Percentiles rank a stretch among this genome's conserved stretches.
phyloP scores from a whole-genome alignment of 2,888 invertebrate species.

The Acrobasis repandana region DNA sequence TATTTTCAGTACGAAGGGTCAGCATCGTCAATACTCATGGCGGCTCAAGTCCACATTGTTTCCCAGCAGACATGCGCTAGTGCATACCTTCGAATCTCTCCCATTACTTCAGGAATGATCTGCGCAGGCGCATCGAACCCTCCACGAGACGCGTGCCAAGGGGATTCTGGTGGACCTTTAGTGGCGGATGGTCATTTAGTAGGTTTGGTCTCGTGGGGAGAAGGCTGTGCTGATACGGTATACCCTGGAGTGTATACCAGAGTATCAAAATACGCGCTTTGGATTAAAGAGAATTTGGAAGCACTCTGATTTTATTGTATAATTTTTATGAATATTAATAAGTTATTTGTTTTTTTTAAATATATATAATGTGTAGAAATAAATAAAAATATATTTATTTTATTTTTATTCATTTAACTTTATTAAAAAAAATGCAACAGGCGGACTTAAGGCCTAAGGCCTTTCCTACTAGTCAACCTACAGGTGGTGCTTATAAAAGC shows the following conservation, averaged over 20 bases:
- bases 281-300: constrained; percentile 46
- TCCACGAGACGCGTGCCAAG: constrained; percentile 75
- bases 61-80: constrained; percentile 57
- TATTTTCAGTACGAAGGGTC: constrained; percentile 57
- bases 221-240: constrained; percentile 73
- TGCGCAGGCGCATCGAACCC: constrained; percentile 63
- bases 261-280: constrained; percentile 62
- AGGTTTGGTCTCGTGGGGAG: constrained; percentile 83
- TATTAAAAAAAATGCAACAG: no score
- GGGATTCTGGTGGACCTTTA: constrained; percentile 84
- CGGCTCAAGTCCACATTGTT: constrained; percentile 65
- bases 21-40: constrained; percentile 55
- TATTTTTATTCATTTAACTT: no score
- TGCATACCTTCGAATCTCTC: constrained; percentile 60
- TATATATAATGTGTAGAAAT: no score
- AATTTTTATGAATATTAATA: not conserved
- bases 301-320: not conserved
- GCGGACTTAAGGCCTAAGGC: no score
- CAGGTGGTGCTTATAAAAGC: no score
- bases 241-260: constrained; percentile 84
- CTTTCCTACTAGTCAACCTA: no score
- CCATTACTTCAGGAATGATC: constrained; percentile 66
- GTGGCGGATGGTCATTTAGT: constrained; percentile 69
- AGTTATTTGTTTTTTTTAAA: not conserved
- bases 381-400: no score